Base-by-base conservation (phyloP, 1,140 invertebrate genomes). In the Drosophila nannoptera region DNA sequence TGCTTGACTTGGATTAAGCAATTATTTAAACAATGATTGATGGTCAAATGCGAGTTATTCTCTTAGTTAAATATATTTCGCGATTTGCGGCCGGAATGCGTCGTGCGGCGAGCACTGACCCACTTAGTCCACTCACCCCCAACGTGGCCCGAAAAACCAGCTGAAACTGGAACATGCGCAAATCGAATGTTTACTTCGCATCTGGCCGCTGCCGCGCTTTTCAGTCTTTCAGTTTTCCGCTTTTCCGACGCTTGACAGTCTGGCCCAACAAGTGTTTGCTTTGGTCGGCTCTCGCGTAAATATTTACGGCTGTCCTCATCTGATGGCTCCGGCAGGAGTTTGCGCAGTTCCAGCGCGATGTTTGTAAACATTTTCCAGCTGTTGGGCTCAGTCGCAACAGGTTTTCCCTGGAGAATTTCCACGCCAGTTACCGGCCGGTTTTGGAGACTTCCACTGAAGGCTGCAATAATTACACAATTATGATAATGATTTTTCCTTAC, bases 101-200 rank as follows among this genome's bases (percentile, higher is more conserved):
- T 45, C 29, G 50, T 42, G 59, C 65, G 58, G 38, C 65, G 74
- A 62, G 70, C 59, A 31, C 46, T 86, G 81, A 86, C 81, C 81
- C 74, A 86, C 45, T 86, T 86, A 73, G 60, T 9, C 33, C 9
- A 58, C 63, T 68, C 74, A 86, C 71, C 77, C 82, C 53, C 58
- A 14, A 46, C 58, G 46, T 35, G 66, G 55, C 35, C 36, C 38
- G 46, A 35, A 33, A 38, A 55, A 81, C 61, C 81, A 86, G 82
- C 81, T 86, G 82, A n/a, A 70, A 69, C 54, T 66, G 78, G 68
- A 54, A 81, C 82, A 86, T 87, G 81, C 81, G 81, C 81, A 87
- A 74, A 56, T 65, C 52, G 50, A 60, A 55, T 81, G 73, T 77
- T 84, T 80, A 74, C 72, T 42, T 74, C 33, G 35, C 46, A 71